Percentiles rank a stretch among this genome's conserved stretches.
These are phyloP conservation scores for Idaea aversata DNA, from an alignment of 2,888 invertebrate genomes.

Conservation along the genomic window DNA sequence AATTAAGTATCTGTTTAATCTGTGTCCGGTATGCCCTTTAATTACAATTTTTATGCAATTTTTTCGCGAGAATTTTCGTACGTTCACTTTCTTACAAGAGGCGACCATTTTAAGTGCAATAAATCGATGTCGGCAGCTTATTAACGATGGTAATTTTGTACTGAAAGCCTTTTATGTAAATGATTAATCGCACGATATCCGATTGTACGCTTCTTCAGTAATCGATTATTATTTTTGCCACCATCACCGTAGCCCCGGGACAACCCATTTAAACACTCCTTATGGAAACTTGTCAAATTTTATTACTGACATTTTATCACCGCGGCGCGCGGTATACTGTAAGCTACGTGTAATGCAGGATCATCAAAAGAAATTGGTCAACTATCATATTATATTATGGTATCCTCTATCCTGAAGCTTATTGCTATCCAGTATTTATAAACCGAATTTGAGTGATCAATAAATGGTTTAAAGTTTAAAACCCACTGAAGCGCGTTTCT, in stretches of 20 bases:
- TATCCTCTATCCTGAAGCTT: not conserved
- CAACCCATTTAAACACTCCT: conserved; percentile 40
- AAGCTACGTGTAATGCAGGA: conserved; percentile 12
- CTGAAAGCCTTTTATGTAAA: conserved; percentile 50
- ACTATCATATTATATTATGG: not conserved
- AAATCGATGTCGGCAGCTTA: conserved; percentile 53
- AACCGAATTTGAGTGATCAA: not conserved
- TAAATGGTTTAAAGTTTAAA: conserved; percentile 2
- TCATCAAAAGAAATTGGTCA: conserved; percentile 21
- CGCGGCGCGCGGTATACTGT: conserved; percentile 10
- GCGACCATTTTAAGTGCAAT: conserved; percentile 39
- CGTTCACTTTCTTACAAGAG: conserved; percentile 18
- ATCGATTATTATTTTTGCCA: conserved; percentile 47
- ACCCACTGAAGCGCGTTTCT: not conserved
- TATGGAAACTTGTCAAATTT: conserved; percentile 37
- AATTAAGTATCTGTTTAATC: conserved; percentile 6
- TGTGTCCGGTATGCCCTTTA: conserved; percentile 8
- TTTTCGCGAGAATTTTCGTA: not conserved
- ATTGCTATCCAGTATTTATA: not conserved
- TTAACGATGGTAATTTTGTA: conserved; percentile 53
- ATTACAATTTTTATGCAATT: conserved; percentile 4
- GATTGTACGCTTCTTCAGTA: conserved; percentile 47
- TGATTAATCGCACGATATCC: conserved; percentile 65
- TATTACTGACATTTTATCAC: conserved; percentile 31
- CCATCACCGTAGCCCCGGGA: conserved; percentile 32